phyloP scores from a whole-genome alignment of 1,140 invertebrate species.

The Drosophila parvula region DNA sequence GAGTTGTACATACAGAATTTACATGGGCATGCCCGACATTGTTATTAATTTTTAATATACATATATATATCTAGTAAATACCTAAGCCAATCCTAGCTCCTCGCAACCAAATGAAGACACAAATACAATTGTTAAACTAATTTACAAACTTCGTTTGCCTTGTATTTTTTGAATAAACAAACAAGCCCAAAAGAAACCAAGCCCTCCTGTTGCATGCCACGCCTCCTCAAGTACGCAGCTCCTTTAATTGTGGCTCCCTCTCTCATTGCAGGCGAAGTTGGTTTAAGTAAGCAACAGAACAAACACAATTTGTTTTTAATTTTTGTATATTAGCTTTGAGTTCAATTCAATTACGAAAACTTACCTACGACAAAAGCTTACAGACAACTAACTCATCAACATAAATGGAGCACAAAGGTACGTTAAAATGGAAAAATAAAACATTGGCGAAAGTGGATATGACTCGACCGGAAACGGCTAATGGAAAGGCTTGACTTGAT shows the following conservation, averaged over 20 bases:
- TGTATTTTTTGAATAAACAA: conserved; percentile 49
- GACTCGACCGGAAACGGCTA: conserved; percentile 38
- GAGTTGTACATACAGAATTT: conserved; percentile 65
- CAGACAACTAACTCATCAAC: conserved; percentile 46
- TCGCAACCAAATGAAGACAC: conserved; percentile 72
- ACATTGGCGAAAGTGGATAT: conserved; percentile 54
- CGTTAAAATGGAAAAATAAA: conserved; percentile 30
- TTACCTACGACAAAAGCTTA: conserved; percentile 65
- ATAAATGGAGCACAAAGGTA: conserved; percentile 44
- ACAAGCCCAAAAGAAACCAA: conserved; percentile 18
- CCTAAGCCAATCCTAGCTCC: conserved; percentile 54
- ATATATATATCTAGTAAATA: conserved; percentile 36
- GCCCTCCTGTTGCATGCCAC: conserved; percentile 42
- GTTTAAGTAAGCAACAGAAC: conserved; percentile 56
- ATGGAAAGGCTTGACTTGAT: conserved; percentile 33
- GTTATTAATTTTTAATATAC: conserved; percentile 49
- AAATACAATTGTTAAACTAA: conserved; percentile 58
- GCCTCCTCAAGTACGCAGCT: neutral
- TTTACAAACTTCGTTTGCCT: conserved; percentile 57
- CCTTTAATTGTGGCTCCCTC: conserved; percentile 5
- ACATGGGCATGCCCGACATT: conserved; percentile 60
- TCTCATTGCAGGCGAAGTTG: conserved; percentile 61
- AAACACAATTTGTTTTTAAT: conserved; percentile 48
- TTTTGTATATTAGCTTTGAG: conserved; percentile 64
- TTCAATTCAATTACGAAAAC: conserved; percentile 71